Percentiles rank a stretch among this genome's conserved stretches.
Evolutionary conservation across 2,797 vertebrate species (phyloP).

Genomic region (Myotis findleyi): DNA sequence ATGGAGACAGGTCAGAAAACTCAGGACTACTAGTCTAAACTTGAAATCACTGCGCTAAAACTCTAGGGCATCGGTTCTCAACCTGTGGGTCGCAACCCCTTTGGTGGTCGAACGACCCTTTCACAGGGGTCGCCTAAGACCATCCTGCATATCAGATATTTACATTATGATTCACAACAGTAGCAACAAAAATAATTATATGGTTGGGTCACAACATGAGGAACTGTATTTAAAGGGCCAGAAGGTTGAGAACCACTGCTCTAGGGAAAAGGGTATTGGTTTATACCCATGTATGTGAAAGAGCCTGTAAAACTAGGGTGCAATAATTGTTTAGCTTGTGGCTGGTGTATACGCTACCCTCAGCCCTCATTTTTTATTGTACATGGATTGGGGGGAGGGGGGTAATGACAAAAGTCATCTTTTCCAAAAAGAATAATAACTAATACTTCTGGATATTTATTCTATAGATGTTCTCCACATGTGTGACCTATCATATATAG

Average conservation of each 20-base stretch:
- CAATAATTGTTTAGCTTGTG: not conserved
- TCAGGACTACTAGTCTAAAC: conserved; percentile 5
- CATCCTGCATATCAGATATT: no score
- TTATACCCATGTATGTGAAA: not conserved
- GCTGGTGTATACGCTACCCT: not conserved
- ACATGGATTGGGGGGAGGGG: not conserved
- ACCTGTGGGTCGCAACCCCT: no score
- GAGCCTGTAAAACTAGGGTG: not conserved
- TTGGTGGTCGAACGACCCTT: no score
- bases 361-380: not conserved
- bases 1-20: not conserved
- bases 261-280: not conserved
- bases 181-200: no score
- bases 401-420: not conserved
- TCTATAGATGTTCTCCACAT: not conserved
- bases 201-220: no score
- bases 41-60: not conserved
- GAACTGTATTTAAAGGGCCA: no score
- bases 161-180: no score
- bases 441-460: not conserved
- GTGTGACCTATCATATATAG: not conserved
- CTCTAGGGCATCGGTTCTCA: not conserved
- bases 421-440: not conserved
- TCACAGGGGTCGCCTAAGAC: no score
- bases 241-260: no score